phyloP scores from a whole-genome alignment of 1,140 invertebrate genomes.

The Aleiodes sp. region DNA sequence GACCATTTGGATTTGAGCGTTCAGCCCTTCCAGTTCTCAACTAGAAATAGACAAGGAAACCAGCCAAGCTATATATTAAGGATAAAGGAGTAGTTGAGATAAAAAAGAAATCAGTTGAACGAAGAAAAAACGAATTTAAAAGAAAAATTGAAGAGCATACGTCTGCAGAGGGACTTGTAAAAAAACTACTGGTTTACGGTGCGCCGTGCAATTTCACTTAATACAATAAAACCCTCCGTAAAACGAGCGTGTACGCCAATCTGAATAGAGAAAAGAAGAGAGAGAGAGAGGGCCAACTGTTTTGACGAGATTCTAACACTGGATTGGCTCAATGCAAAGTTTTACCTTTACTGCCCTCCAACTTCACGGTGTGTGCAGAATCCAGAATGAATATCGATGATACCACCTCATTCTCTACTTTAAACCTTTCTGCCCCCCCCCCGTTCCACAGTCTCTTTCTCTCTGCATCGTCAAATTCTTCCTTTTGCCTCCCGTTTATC shows the following conservation, averaged over 20 bases:
- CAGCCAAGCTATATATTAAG: not conserved
- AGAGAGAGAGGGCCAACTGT: not conserved
- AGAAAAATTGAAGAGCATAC: too few relatives aligned
- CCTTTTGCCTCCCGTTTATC: slow-evolving; percentile 23
- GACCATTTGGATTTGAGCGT: slow-evolving; percentile 56
- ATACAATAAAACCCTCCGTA: slow-evolving; percentile 37
- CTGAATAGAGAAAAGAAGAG: slow-evolving; percentile 21
- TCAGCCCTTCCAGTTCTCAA: slow-evolving; percentile 13
- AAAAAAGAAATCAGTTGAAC: not conserved
- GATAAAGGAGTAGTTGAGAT: slow-evolving; percentile 7
- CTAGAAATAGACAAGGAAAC: slow-evolving; percentile 8
- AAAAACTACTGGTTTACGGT: slow-evolving; percentile 28
- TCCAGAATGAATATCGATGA: slow-evolving; percentile 34
- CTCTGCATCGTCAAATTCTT: not conserved
- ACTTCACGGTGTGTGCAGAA: slow-evolving; percentile 1
- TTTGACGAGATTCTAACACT: slow-evolving; percentile 20
- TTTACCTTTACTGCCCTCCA: slow-evolving; percentile 29
- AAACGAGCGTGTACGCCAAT: slow-evolving; percentile 21
- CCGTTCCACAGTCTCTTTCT: too few relatives aligned
- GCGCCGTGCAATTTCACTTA: slow-evolving; percentile 36
- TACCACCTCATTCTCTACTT: slow-evolving; percentile 20
- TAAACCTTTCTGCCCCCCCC: not conserved
- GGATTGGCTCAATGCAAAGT: slow-evolving; percentile 26
- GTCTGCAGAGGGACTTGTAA: too few relatives aligned
- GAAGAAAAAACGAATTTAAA: not conserved